phyloP scores from a whole-genome alignment of 2,888 invertebrate species.

The Tenthredo distinguenda region DNA sequence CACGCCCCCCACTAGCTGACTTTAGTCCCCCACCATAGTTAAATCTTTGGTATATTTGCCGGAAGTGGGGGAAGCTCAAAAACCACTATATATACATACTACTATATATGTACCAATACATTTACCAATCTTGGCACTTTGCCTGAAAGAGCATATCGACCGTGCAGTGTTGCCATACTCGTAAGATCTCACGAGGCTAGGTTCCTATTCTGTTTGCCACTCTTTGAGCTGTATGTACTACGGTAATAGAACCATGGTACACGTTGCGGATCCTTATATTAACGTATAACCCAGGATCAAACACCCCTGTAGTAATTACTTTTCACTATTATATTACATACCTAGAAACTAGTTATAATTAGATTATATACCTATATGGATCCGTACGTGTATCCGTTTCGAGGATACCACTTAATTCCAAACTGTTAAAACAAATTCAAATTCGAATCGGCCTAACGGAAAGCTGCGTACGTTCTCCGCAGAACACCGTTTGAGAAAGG shows the following conservation, averaged over 20 bases:
- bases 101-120: conserved; percentile 63
- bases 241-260: conserved; percentile 58
- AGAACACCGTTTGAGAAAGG: not conserved
- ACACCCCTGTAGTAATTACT: not conserved
- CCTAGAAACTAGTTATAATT: not conserved
- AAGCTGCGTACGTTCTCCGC: not conserved
- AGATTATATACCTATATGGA: not conserved
- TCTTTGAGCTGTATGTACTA: conserved; percentile 69
- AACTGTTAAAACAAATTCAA: not conserved
- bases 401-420: not conserved
- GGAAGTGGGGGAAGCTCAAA: conserved; percentile 69
- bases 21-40: conserved; percentile 63
- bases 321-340: not conserved
- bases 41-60: conserved; percentile 68
- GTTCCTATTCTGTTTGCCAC: conserved; percentile 61
- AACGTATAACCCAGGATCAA: not conserved
- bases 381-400: not conserved
- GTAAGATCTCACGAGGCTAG: conserved; percentile 64
- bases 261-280: conserved; percentile 64
- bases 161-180: conserved; percentile 76
- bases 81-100: conserved; percentile 59
- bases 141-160: conserved; percentile 78
- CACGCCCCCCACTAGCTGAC: conserved; percentile 48
- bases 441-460: not conserved
- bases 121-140: conserved; percentile 78